A percentile compares a stretch with the other conserved stretches of the same genome.
Evolutionary conservation across 1,140 invertebrate genomes (phyloP).

Genomic region (Brachystomella parvula): DNA sequence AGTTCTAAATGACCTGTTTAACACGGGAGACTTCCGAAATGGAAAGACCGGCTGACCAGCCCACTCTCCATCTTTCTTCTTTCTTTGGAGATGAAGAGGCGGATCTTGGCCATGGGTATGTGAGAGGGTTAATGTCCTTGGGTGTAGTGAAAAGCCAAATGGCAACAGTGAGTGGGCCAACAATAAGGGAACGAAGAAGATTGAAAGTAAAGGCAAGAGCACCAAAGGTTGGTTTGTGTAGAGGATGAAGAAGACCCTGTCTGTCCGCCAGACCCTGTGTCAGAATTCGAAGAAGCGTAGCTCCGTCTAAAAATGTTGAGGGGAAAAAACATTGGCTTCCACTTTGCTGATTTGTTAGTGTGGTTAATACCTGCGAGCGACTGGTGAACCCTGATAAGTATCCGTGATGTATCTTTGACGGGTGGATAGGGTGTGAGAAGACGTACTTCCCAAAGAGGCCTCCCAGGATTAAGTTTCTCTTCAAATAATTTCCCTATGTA

Average conservation of each 20-base stretch:
- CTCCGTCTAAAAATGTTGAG: too few relatives aligned
- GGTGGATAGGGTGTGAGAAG: constrained; percentile 46
- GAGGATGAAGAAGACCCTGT: constrained; percentile 40
- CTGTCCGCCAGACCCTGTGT: constrained; percentile 49
- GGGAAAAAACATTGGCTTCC: too few relatives aligned
- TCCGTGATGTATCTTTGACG: constrained; percentile 46
- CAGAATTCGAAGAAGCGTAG: constrained; percentile 48
- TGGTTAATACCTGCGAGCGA: too few relatives aligned
- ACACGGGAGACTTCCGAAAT: constrained; percentile 42
- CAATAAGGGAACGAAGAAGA: constrained; percentile 46
- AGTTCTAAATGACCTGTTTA: too few relatives aligned
- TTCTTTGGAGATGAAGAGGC: background rate
- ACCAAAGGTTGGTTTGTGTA: constrained; percentile 45
- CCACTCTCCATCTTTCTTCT: constrained; percentile 40
- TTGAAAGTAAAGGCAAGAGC: constrained; percentile 45
- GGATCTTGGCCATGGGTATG: constrained; percentile 14
- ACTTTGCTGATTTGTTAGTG: too few relatives aligned
- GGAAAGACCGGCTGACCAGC: constrained; percentile 47
- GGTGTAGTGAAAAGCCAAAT: constrained; percentile 44
- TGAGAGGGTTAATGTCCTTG: constrained; percentile 35
- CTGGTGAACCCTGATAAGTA: constrained; percentile 51
- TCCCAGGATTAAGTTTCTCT: constrained; percentile 43
- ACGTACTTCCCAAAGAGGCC: constrained; percentile 53
- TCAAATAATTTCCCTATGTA: constrained; percentile 46
- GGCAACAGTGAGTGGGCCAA: constrained; percentile 50